Percentiles rank a stretch among this genome's conserved stretches.
Conservation (phyloP, 2,888 invertebrate genomes). For the Eremobia ochroleuca region DNA sequence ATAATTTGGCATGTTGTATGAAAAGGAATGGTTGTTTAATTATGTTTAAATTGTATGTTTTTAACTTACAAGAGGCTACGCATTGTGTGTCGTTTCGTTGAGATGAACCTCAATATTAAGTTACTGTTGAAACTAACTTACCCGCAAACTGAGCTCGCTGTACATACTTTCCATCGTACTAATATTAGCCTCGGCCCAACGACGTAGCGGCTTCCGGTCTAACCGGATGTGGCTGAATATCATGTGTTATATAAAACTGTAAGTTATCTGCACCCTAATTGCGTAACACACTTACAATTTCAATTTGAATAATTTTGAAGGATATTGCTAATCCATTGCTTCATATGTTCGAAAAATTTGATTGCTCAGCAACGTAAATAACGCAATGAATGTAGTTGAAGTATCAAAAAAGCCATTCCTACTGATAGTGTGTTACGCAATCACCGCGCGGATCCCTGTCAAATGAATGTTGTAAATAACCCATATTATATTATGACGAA, state of each 20-base stretch:
- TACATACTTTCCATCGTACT: constrained; percentile 8
- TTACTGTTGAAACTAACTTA: not conserved
- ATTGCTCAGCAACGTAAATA: no score
- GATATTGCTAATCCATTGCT: no score
- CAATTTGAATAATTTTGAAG: no score
- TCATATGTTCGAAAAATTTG: no score
- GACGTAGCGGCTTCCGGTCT: not conserved
- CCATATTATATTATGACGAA: no score
- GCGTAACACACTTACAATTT: no score
- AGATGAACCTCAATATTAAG: not conserved
- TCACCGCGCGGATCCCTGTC: not conserved
- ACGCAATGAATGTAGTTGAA: no score
- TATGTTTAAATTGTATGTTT: not conserved
- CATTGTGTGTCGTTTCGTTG: not conserved
- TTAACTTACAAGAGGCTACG: constrained; percentile 13
- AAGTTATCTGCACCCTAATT: not conserved
- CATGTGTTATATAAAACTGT: constrained; percentile 6
- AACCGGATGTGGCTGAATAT: not conserved
- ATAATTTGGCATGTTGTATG: not conserved
- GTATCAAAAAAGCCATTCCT: no score
- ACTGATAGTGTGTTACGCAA: no score
- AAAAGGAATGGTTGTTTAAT: constrained; percentile 5
- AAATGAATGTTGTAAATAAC: not conserved
- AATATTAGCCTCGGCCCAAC: no score
- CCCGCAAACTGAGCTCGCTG: not conserved